Conservation (phyloP, 2,113 vertebrate species). For the Azemiops feae region DNA sequence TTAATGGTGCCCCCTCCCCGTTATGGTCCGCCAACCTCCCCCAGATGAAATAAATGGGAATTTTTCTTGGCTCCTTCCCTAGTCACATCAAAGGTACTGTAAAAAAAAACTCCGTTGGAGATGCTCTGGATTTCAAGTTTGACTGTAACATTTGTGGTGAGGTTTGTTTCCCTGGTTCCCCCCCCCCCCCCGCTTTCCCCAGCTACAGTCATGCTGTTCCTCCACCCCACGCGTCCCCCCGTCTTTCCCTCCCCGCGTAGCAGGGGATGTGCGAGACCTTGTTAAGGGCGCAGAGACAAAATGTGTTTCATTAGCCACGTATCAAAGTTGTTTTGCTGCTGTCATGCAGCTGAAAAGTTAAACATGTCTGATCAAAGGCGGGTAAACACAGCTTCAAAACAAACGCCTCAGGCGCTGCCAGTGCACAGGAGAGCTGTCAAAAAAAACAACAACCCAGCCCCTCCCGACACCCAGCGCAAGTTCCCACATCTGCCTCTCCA, state of each 20-base stretch:
- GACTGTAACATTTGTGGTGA: conserved; percentile 10
- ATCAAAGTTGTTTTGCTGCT: conserved; percentile 69
- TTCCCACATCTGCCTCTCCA: conserved; percentile 51
- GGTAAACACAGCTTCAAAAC: conserved; percentile 68
- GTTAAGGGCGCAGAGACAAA: conserved; percentile 21
- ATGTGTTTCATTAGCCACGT: conserved; percentile 66
- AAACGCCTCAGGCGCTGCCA: conserved; percentile 65
- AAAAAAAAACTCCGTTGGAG: not conserved
- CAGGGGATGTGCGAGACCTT: conserved; percentile 22
- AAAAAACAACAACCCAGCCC: conserved; percentile 22
- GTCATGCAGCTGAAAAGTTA: conserved; percentile 65
- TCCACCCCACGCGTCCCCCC: not conserved
- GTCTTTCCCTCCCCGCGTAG: accelerated
- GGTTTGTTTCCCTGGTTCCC: not conserved
- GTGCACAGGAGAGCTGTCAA: conserved; percentile 56
- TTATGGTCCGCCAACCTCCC: not conserved
- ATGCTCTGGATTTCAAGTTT: not conserved
- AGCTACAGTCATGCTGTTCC: accelerated
- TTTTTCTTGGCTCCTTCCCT: not conserved
- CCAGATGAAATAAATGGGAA: accelerated
- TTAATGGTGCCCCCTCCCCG: not conserved
- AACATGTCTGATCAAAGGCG: conserved; percentile 69
- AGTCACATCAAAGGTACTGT: not conserved
- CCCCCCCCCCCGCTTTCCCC: accelerated
- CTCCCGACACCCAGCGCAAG: not conserved